Base-by-base conservation (phyloP, 37 sponge, comb jelly and placozoan species). In the Axinella damicornis region DNA sequence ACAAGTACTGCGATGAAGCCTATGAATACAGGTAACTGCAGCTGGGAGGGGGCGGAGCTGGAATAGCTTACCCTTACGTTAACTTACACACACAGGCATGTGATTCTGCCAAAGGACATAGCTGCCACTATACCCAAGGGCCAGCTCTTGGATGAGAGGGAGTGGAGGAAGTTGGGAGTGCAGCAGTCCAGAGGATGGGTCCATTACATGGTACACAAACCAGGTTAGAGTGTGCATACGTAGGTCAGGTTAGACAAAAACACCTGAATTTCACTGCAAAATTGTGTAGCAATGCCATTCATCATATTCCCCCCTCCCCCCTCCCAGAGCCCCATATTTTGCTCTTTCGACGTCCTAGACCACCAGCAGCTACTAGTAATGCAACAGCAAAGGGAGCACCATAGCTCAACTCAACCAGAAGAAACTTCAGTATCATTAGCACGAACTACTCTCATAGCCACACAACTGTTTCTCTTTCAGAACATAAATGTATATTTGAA, bases 101-200 rank as follows among this genome's bases (percentile, higher is more conserved):
- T 95, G 32, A 92, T 92, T 59, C 83, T 95, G 38, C 96, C 96
- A 13, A 95, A 95, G 67, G 88, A 92, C 5, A 68, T 95, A 16
- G 86, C 86, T n/a, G 72, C 89, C 14, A 53, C 71, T 37, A 90
- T 95, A 17, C 96, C 96, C 14, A 80, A 76, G 46, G 77, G 86
- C 27, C 39, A 60, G 18, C 84, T 95, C 0, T 92, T 95, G 96
- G 64, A 73, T 12, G 96, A 95, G 56, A 52, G 25, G 0, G 96
- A 95, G 74, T 95, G 96, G 96, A 88, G 96, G 55, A 58, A 78
- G 30, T 65, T 95, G 17, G 96, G 96, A 0, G 92, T 95, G 9
- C 96, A 95, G 90, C 96, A 95, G 70, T 95, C 96, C n/a, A 81
- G 86, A 60, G 96, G 96, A n/a, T 95, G 96, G 96, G 60, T 92